phyloP scores from a whole-genome alignment of 2,888 invertebrate species.

The Gisinianus flammeolus region DNA sequence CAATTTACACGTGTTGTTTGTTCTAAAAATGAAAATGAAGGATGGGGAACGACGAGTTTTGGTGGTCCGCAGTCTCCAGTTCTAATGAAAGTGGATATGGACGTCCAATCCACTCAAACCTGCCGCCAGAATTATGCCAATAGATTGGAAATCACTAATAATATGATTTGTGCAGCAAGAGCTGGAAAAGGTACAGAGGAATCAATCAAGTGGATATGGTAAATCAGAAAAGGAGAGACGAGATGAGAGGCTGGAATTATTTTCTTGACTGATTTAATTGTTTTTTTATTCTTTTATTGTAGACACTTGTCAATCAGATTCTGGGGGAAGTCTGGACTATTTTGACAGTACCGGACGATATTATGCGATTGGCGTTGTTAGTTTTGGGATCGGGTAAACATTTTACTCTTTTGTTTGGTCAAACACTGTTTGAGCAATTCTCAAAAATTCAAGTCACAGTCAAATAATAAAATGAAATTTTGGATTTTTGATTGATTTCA shows the following conservation, averaged over 20 bases:
- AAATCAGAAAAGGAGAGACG: not conserved
- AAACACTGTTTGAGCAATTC: no score
- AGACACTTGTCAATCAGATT: not conserved
- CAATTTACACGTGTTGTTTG: not conserved
- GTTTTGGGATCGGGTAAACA: conserved; percentile 23
- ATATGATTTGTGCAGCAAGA: conserved; percentile 15
- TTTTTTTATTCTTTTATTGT: not conserved
- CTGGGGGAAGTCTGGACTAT: conserved; percentile 34
- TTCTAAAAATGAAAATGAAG: not conserved
- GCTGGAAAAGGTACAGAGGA: conserved; percentile 3
- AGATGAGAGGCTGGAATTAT: not conserved
- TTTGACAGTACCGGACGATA: not conserved
- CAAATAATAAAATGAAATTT: no score
- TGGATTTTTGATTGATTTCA: no score
- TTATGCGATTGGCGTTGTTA: conserved; percentile 24
- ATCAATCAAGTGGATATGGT: not conserved
- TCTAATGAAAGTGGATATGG: not conserved
- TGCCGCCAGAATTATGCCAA: not conserved
- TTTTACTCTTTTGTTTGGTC: no score
- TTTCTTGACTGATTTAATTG: not conserved
- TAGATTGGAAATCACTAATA: not conserved
- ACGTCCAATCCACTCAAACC: not conserved
- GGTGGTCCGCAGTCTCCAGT: conserved; percentile 6
- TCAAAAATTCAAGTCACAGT: no score
- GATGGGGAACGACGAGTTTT: conserved; percentile 44